Evolutionary conservation across 2,113 vertebrate genomes (phyloP).

Genomic region (Brachypodius melanocephalos): DNA sequence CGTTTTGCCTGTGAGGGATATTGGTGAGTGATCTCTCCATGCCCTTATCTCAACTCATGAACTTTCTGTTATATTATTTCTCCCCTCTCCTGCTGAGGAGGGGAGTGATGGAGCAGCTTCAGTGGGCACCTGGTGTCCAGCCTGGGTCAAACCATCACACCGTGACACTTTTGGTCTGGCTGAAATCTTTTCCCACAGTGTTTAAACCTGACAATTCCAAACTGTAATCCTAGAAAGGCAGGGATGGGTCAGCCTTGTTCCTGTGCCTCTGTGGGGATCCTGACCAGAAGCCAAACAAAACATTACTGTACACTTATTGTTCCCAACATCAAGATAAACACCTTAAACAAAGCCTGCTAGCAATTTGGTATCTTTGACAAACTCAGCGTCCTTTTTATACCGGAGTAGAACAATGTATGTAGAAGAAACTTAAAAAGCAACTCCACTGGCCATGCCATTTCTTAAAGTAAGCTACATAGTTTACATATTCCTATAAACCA

Average conservation of each 20-base stretch:
- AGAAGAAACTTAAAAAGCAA: neutral
- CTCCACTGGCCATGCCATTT: neutral
- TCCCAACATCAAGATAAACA: neutral
- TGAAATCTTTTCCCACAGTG: neutral
- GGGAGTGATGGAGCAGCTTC: rapidly evolving
- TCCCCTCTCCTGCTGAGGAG: neutral
- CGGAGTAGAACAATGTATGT: neutral
- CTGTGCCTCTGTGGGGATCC: neutral
- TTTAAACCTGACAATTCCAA: neutral
- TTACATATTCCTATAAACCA: neutral
- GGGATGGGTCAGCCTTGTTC: neutral
- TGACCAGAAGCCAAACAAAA: neutral
- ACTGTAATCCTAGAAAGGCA: neutral
- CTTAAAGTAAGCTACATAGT: neutral
- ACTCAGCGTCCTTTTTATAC: neutral
- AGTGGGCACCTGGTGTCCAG: neutral
- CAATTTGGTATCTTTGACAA: neutral
- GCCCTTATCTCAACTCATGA: neutral
- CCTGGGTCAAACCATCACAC: neutral
- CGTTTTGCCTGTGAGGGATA: neutral
- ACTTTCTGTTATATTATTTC: neutral
- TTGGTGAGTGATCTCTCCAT: neutral
- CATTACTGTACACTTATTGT: neutral
- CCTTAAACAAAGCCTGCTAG: neutral
- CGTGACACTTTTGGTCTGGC: neutral